A percentile compares a stretch with the other conserved stretches of the same genome.
phyloP scores from a whole-genome alignment of 2,113 vertebrate genomes.

The Neomonachus schauinslandi region DNA sequence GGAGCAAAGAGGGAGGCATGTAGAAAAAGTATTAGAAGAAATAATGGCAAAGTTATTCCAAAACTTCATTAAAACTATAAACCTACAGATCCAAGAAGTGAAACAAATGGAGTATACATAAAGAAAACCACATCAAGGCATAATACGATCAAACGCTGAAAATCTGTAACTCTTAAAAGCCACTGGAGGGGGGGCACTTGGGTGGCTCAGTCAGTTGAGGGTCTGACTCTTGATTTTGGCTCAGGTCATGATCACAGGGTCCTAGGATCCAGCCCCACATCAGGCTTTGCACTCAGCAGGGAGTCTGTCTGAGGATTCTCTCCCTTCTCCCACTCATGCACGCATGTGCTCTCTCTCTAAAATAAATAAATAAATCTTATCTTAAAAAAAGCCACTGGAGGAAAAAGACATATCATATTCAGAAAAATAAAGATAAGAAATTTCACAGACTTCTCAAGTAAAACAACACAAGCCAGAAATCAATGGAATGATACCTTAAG shows the following conservation, averaged over 20 bases:
- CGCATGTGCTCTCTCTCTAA: not conserved
- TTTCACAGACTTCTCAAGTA: not conserved
- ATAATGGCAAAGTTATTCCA: not conserved
- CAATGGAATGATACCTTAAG: not conserved
- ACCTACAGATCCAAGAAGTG: not conserved
- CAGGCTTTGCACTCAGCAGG: not conserved
- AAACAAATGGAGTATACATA: not conserved
- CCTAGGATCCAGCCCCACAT: not conserved
- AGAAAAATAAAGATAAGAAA: conserved; percentile 9
- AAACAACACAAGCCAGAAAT: not conserved
- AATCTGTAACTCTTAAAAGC: not conserved
- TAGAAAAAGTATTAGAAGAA: not conserved
- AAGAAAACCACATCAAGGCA: not conserved
- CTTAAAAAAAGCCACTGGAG: not conserved
- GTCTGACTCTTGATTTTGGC: not conserved
- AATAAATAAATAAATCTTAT: not conserved
- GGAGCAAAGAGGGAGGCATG: not conserved
- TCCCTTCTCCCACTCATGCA: not conserved
- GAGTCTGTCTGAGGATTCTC: not conserved
- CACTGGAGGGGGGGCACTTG: not conserved
- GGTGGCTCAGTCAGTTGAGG: not conserved
- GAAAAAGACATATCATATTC: not conserved
- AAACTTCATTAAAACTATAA: not conserved
- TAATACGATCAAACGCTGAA: not conserved
- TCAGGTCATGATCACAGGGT: not conserved